Evolutionary conservation across 1,140 invertebrate species (phyloP), one percentile per base, ranked within the genome.

Genomic region (Drosophila ficusphila): DNA sequence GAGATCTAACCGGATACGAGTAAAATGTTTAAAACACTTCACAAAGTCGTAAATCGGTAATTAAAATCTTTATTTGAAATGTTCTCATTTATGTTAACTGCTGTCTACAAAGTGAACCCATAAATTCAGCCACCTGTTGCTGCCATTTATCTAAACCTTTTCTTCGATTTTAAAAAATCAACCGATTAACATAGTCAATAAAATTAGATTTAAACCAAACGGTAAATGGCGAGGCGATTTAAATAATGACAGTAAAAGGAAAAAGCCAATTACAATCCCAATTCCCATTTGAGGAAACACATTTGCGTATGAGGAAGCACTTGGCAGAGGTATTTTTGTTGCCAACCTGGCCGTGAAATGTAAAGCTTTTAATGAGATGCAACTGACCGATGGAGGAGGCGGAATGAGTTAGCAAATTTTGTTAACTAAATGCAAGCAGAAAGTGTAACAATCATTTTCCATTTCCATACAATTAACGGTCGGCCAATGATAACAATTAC

Each of bases 261-360:
- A 29, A n/a, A 41, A 5, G 27, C n/a, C 8, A 34, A 42, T 56
- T 56, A 41, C 36, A 47, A 41, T 57, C 33, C 12, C 42, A 29
- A 70, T 21, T 58, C 23, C 19, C n/a, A 49, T 46, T 46, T 18
- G 29, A 53, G 46, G 56, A 72, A 72, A 53, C 33, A 46, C 33
- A 33, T 61, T 61, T 16, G 48, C 3, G 41, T 33, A 52, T 34
- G 33, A 48, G 69, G 47, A 73, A 73, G 48, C 54, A 31, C 18
- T 72, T 51, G 38, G n/a, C 11, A n/a, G 2, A 14, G 14, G 11
- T 21, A 23, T 49, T 61, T 36, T 14, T 9, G 39, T 39, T 65
- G 54, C 44, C 52, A 62, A 86, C 36, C 68, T 85, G 81, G 68
- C 81, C 82, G 48, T 85, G 81, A 85, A 85, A 85, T 85, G 72